A percentile compares a stretch with the other conserved stretches of the same genome.
Evolutionary conservation across 2,797 vertebrate genomes (phyloP).

Genomic region (Scleropages formosus): DNA sequence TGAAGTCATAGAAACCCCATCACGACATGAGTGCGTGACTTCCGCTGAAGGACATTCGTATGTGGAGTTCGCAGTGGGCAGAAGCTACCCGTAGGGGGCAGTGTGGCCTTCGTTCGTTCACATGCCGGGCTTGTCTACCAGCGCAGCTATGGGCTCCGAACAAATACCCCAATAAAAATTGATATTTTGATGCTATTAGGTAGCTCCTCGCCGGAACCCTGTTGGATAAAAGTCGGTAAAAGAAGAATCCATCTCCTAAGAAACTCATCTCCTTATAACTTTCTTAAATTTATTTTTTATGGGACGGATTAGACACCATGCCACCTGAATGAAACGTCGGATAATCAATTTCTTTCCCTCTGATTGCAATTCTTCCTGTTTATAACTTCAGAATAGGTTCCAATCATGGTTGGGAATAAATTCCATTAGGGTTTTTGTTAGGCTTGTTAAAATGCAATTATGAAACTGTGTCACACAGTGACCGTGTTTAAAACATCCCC

Average conservation of each 20-base stretch:
- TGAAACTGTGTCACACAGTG: background rate
- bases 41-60: too few relatives aligned
- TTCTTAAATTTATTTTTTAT: background rate
- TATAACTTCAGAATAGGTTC: constrained; percentile 1
- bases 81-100: too few relatives aligned
- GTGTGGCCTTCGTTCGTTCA: too few relatives aligned
- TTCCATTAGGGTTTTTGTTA: background rate
- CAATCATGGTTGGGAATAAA: background rate
- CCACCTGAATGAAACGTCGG: background rate
- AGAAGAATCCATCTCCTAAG: background rate
- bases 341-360: constrained; percentile 10
- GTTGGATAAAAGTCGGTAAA: background rate
- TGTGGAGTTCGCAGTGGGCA: too few relatives aligned
- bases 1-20: too few relatives aligned
- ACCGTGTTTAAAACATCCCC: background rate
- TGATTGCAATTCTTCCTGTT: constrained; percentile 10
- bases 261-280: background rate
- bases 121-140: too few relatives aligned
- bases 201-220: background rate
- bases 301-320: background rate
- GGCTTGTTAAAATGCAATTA: background rate
- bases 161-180: too few relatives aligned
- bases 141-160: too few relatives aligned
- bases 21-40: too few relatives aligned
- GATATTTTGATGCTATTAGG: background rate